These are phyloP conservation scores for Lithosia quadra DNA, from an alignment of 2,888 invertebrate species.

Conservation along the genomic window DNA sequence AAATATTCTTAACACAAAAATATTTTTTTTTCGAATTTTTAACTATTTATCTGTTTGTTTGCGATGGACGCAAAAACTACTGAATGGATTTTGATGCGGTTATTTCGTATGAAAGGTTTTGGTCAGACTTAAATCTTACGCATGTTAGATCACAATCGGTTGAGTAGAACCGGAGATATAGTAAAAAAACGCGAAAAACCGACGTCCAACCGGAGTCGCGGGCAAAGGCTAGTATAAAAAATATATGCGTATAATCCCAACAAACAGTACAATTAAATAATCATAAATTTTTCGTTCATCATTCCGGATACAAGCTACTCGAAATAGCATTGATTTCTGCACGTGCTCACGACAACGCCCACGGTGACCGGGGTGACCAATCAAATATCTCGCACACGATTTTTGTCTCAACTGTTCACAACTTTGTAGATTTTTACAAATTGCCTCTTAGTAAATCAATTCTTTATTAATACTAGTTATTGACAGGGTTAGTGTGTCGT, in stretches of 20 bases:
- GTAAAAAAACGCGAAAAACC: too few relatives aligned
- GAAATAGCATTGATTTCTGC: background rate
- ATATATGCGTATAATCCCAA: background rate
- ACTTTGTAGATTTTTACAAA: background rate
- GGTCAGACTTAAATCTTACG: too few relatives aligned
- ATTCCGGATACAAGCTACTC: background rate
- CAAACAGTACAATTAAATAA: background rate
- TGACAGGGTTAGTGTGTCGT: background rate
- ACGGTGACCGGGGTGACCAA: background rate
- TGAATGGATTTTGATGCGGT: too few relatives aligned
- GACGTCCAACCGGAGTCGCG: too few relatives aligned
- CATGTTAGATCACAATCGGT: too few relatives aligned
- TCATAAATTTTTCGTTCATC: background rate
- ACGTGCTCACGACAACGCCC: background rate
- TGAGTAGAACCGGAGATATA: too few relatives aligned
- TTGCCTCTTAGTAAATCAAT: background rate
- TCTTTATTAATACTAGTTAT: background rate
- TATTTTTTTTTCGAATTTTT: too few relatives aligned
- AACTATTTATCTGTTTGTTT: too few relatives aligned
- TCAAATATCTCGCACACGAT: background rate
- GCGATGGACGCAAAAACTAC: too few relatives aligned
- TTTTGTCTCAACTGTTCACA: background rate
- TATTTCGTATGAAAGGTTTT: too few relatives aligned
- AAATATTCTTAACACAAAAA: too few relatives aligned
- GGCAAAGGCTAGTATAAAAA: too few relatives aligned